phyloP scores from a whole-genome alignment of 2,888 invertebrate species.

The Caenorhabditis angaria region DNA sequence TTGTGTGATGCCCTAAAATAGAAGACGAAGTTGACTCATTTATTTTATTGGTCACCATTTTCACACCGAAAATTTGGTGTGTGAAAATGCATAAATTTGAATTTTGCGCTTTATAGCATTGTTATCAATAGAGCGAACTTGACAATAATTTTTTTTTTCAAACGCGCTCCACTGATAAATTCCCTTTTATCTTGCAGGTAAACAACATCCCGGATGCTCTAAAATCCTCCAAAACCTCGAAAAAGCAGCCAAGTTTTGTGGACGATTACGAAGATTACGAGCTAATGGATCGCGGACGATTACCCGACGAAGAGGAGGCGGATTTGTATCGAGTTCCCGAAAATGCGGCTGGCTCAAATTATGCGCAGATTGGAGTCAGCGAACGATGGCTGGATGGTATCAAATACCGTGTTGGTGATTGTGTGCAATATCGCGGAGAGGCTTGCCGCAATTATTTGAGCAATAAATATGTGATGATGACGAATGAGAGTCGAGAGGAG shows the following conservation, averaged over 20 bases:
- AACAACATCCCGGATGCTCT: constrained; percentile 59
- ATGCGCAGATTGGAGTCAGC: constrained; percentile 46
- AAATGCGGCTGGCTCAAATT: constrained; percentile 64
- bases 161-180: no score
- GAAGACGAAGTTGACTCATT: no score
- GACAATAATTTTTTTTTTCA: no score
- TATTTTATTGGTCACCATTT: no score
- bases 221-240: constrained; percentile 46
- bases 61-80: no score
- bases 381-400: constrained; percentile 70
- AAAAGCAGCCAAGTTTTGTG: constrained; percentile 27
- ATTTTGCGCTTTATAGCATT: no score
- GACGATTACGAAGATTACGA: constrained; percentile 68
- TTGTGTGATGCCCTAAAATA: not conserved
- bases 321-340: constrained; percentile 64
- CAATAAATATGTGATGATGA: constrained; percentile 67
- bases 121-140: no score
- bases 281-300: constrained; percentile 58
- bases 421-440: constrained; percentile 68
- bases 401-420: constrained; percentile 66
- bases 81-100: no score
- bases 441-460: constrained; percentile 67
- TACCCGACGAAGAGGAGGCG: constrained; percentile 62
- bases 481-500: constrained; percentile 68
- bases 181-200: constrained; percentile 45